Evolutionary conservation across 2,888 invertebrate genomes (phyloP).

Genomic region (Hirtodrosophila alboralis): DNA sequence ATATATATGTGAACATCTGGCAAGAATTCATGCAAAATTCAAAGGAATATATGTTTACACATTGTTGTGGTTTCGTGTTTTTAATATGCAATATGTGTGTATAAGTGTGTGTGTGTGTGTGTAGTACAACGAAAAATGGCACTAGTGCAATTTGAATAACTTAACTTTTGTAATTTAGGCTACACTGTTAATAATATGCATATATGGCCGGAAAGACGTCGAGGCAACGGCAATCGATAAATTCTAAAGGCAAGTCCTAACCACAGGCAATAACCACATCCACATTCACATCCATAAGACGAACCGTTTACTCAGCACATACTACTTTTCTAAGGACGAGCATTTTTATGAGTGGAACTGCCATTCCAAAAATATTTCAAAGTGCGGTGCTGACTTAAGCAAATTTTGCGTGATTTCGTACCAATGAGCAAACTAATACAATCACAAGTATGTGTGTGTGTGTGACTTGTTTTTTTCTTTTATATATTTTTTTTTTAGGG

Average conservation of each 20-base stretch:
- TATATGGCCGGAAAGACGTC: conserved; percentile 16
- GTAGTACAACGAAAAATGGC: background rate
- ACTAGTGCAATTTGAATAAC: conserved; percentile 59
- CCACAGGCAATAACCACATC: conserved; percentile 13
- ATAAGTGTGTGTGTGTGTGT: conserved; percentile 2
- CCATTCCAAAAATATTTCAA: conserved; percentile 8
- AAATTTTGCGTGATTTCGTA: conserved; percentile 41
- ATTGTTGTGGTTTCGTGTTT: conserved; percentile 13
- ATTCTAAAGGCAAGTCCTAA: conserved; percentile 43
- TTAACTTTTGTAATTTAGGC: conserved; percentile 42
- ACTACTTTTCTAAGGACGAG: too few species aligned
- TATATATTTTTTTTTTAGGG: conserved; percentile 10
- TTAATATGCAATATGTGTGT: too few species aligned
- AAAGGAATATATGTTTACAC: conserved; percentile 26
- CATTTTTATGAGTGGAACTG: conserved; percentile 23
- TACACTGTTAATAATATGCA: conserved; percentile 31
- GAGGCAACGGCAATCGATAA: conserved; percentile 60
- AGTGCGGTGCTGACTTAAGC: conserved; percentile 48
- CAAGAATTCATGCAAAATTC: conserved; percentile 32
- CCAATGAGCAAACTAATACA: conserved; percentile 14
- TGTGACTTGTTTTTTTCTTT: conserved; percentile 14
- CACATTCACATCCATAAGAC: conserved; percentile 10
- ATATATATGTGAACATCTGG: too few species aligned
- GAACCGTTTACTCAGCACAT: conserved; percentile 31
- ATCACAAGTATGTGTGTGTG: background rate